A percentile compares a stretch with the other conserved stretches of the same genome.
These are phyloP conservation scores for Antennarius maculatus DNA, from an alignment of 2,797 vertebrate genomes.

Conservation along the genomic window DNA sequence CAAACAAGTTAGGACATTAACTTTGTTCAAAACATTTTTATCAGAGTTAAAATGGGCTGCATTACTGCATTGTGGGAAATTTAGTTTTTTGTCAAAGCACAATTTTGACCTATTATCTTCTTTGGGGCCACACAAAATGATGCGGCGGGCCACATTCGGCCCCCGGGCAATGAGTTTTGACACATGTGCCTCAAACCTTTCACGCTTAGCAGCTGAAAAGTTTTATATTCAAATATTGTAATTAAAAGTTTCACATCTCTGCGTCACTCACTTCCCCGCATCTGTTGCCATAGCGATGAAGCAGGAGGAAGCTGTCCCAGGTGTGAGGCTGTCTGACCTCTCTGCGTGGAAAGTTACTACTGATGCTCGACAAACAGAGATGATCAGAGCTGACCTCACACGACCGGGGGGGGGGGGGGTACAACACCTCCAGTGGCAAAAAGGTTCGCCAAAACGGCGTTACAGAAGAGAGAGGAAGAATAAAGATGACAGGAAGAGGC, in stretches of 20 bases:
- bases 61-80: no score
- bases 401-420: slow-evolving; percentile 68
- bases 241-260: neutral
- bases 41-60: no score
- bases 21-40: no score
- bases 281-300: neutral
- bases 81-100: no score
- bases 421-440: slow-evolving; percentile 74
- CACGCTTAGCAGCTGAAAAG: no score
- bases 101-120: no score
- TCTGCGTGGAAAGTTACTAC: slow-evolving; percentile 55
- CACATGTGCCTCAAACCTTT: no score
- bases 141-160: no score
- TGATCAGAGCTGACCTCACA: slow-evolving; percentile 78
- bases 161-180: no score
- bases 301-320: neutral
- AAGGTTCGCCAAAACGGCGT: slow-evolving; percentile 72
- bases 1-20: no score
- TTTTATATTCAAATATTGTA: neutral
- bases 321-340: slow-evolving; percentile 42
- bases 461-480: slow-evolving; percentile 30
- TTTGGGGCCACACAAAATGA: no score
- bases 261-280: neutral
- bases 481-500: slow-evolving; percentile 45
- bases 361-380: slow-evolving; percentile 69